Base-by-base conservation (phyloP, 2,888 invertebrate species). In the Acanthoscelides obtectus region DNA sequence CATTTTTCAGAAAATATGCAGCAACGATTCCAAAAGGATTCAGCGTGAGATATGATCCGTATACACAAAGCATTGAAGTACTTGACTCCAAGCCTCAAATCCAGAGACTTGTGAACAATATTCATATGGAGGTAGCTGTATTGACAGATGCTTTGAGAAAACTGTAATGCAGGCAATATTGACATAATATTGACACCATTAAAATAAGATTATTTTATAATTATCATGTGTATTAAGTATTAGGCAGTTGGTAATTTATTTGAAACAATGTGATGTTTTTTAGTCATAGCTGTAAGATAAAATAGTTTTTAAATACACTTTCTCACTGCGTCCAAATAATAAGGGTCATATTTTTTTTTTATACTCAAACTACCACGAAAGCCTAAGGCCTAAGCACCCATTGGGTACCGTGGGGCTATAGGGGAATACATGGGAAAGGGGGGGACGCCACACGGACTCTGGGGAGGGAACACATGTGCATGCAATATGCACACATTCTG, bases 31-130 rank as follows among this genome's bases (percentile, higher is more conserved):
- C 97, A 1, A 90, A 96, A 69, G 93, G 93, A 69, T 99, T 99
- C 82, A 94, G 95, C 0, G 96, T 98, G 0, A 90, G 97, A 45
- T 99, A 98, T 87, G 98, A 98, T 84, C 92, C 99, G 0, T 99
- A 98, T 87, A 99, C 98, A 0, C 95, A 97, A 84, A 94, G 93
- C 79, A 94, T 99, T 73, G 97, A 96, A 83, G 94, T 98, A 68
- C 88, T 99, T 74, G 96, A 99, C 86, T 97, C 97, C 0, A 93
- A 96, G 80, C 91, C 92, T 5, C 96, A 97, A 86, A 91, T 99
- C 77, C 91, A 93, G 77, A 92, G 93, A 76, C 88, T 99, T 17
- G 92, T 97, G 71, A 87, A 90, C 27, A 93, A 93, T 78, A 92
- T 96, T 17, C 92, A 92, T 79, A 89, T 91, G 76, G 95, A 96